Evolutionary conservation across 2,888 invertebrate genomes (phyloP).

Genomic region (Drosophila paracracens): DNA sequence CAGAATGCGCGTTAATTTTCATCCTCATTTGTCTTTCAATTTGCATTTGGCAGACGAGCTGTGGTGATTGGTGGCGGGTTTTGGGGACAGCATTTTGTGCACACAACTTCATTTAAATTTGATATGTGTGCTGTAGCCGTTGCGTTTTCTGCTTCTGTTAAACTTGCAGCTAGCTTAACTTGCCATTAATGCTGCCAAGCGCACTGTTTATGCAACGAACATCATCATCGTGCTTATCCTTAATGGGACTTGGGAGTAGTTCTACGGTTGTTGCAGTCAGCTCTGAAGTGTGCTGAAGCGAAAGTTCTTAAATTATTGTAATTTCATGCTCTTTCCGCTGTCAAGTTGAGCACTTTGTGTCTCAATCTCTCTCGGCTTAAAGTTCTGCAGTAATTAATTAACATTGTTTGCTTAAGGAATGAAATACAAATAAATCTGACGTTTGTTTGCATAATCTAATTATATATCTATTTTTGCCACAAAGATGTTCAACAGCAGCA

Average conservation of each 20-base stretch:
- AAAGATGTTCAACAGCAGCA: slow-evolving; percentile 42
- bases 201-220: slow-evolving; percentile 26
- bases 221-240: slow-evolving; percentile 17
- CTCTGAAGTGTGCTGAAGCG: slow-evolving; percentile 49
- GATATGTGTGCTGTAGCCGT: slow-evolving; percentile 26
- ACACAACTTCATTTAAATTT: slow-evolving; percentile 56
- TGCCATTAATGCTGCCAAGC: slow-evolving; percentile 60
- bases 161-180: slow-evolving; percentile 61
- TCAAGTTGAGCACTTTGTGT: slow-evolving; percentile 3
- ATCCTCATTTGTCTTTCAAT: slow-evolving; percentile 59
- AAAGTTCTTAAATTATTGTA: slow-evolving; percentile 75
- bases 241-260: not conserved
- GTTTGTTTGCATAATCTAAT: slow-evolving; percentile 75
- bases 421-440: slow-evolving; percentile 77
- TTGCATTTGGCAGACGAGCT: slow-evolving; percentile 52
- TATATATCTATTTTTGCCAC: slow-evolving; percentile 60
- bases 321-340: slow-evolving; percentile 47
- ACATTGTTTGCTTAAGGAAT: slow-evolving; percentile 76
- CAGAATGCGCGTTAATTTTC: slow-evolving; percentile 56
- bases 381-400: slow-evolving; percentile 74
- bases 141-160: slow-evolving; percentile 19
- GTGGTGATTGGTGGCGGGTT: not conserved
- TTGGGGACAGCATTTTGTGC: slow-evolving; percentile 16
- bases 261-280: slow-evolving; percentile 18
- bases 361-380: slow-evolving; percentile 32